These are phyloP conservation scores for Clitarchus hookeri DNA, from an alignment of 2,888 invertebrate species.

Conservation along the genomic window DNA sequence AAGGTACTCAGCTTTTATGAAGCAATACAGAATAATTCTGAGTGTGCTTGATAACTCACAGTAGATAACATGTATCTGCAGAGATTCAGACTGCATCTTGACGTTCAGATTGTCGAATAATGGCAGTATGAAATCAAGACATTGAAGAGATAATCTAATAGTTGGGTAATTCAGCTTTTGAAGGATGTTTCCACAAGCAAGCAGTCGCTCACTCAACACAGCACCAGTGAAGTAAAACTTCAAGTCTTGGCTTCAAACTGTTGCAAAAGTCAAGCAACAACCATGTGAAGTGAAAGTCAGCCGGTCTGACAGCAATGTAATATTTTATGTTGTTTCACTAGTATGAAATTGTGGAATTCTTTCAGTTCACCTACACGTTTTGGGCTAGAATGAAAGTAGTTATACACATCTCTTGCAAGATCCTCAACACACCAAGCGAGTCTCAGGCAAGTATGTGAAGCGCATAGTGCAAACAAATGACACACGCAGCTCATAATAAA, in stretches of 20 bases:
- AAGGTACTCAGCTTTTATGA: no score
- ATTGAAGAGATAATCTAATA: not conserved
- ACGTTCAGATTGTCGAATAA: not conserved
- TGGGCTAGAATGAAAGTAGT: not conserved
- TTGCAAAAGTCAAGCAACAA: not conserved
- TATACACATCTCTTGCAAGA: not conserved
- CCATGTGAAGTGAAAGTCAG: not conserved
- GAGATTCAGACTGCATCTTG: not conserved
- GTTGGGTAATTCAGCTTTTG: not conserved
- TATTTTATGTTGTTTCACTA: not conserved
- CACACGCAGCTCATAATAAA: not conserved
- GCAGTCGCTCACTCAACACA: not conserved
- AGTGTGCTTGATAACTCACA: no score
- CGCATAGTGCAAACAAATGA: not conserved
- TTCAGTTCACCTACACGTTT: not conserved
- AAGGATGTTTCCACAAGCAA: not conserved
- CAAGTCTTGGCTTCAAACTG: not conserved
- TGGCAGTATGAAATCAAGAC: no score
- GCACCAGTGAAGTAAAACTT: not conserved
- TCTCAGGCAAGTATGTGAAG: not conserved
- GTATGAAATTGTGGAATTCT: not conserved
- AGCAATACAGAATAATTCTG: no score
- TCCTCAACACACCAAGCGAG: not conserved
- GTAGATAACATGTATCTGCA: no score
- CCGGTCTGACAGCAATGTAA: not conserved